Conservation (phyloP, 2,113 vertebrate species). For the Oreochromis aureus region DNA sequence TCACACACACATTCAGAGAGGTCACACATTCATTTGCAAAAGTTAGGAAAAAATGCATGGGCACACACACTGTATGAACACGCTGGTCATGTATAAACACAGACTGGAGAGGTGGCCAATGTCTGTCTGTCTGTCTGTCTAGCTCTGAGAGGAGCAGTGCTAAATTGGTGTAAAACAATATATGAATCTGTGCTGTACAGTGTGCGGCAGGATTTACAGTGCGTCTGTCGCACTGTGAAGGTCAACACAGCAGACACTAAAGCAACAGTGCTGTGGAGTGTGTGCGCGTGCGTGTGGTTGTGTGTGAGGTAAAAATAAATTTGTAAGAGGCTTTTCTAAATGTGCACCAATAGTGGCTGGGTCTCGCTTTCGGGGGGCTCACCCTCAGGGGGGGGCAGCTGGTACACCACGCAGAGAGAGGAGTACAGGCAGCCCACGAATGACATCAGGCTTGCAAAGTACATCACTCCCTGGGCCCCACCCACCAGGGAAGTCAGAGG, state of each 20-base stretch:
- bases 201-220: conserved; percentile 39
- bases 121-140: conserved; percentile 64
- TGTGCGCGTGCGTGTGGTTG: background rate
- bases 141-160: conserved; percentile 46
- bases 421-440: conserved; percentile 95
- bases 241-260: conserved; percentile 36
- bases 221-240: conserved; percentile 14
- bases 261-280: background rate
- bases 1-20: conserved; percentile 1
- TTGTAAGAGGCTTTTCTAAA: conserved; percentile 46
- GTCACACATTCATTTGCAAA: conserved; percentile 31
- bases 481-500: conserved; percentile 91
- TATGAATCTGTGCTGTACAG: conserved; percentile 47
- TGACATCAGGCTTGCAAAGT: conserved; percentile 91
- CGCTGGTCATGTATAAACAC: conserved; percentile 41
- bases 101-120: conserved; percentile 46
- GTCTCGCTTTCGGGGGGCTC: conserved; percentile 80
- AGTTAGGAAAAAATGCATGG: conserved; percentile 27
- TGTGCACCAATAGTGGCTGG: conserved; percentile 81
- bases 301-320: conserved; percentile 16
- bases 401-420: conserved; percentile 90
- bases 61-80: conserved; percentile 61
- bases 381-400: conserved; percentile 79
- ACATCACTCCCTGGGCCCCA: conserved; percentile 94
- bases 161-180: conserved; percentile 16